phyloP scores from a whole-genome alignment of 2,797 vertebrate species.

The Gambusia yucatana region DNA sequence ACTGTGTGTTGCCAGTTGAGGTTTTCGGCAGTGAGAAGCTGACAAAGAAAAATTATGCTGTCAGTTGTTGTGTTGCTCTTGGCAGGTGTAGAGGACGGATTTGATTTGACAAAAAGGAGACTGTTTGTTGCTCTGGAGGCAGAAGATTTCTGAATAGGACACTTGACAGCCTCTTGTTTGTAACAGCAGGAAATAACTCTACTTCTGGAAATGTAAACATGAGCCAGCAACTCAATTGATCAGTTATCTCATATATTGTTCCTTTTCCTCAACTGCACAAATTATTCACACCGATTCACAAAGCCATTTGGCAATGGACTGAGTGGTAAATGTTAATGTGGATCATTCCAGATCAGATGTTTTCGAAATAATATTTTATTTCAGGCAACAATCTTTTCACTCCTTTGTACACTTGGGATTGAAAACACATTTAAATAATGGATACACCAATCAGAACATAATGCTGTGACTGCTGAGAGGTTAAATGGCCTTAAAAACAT shows the following conservation, averaged over 20 bases:
- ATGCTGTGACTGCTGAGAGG: background rate
- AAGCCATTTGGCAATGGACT: background rate
- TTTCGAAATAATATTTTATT: background rate
- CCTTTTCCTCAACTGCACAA: background rate
- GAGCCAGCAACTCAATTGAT: background rate
- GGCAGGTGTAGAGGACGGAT: slow-evolving; percentile 56
- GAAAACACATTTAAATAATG: background rate
- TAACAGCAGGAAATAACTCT: slow-evolving; percentile 28
- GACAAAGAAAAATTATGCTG: slow-evolving; percentile 46
- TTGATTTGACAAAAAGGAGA: slow-evolving; percentile 57
- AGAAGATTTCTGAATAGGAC: slow-evolving; percentile 48
- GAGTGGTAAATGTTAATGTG: background rate
- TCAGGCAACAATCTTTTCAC: background rate
- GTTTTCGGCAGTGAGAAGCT: slow-evolving; percentile 32
- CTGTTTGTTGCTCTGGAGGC: slow-evolving; percentile 54
- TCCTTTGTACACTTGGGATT: background rate
- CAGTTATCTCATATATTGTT: background rate
- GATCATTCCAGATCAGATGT: background rate
- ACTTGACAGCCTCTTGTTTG: slow-evolving; percentile 41
- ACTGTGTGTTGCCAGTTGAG: slow-evolving; percentile 45
- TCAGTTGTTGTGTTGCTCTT: slow-evolving; percentile 60
- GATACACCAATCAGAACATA: background rate
- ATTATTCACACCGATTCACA: background rate
- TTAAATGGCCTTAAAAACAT: background rate
- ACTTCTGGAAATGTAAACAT: slow-evolving; percentile 27